These are phyloP conservation scores for Sesamia inferens DNA, from an alignment of 2,888 invertebrate species.

Conservation along the genomic window DNA sequence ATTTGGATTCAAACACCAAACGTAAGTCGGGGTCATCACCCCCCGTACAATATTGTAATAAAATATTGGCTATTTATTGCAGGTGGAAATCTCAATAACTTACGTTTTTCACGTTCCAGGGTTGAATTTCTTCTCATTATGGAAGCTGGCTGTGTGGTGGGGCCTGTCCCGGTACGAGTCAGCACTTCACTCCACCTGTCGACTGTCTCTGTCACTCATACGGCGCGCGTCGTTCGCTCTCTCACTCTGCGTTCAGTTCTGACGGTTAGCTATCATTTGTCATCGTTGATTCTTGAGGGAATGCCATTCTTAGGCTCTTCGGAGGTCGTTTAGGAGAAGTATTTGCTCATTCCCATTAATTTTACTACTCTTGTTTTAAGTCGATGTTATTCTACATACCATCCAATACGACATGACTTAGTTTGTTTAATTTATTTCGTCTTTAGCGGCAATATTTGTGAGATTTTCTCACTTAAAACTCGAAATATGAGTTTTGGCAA, in stretches of 20 bases:
- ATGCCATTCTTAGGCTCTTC: slow-evolving; percentile 65
- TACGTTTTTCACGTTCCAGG: slow-evolving; percentile 70
- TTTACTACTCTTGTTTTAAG: slow-evolving; percentile 66
- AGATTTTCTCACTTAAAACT: slow-evolving; percentile 3
- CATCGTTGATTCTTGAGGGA: slow-evolving; percentile 69
- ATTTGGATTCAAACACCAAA: too few species aligned
- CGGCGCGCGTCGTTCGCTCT: slow-evolving; percentile 78
- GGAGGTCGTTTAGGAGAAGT: slow-evolving; percentile 60
- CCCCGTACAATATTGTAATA: too few species aligned
- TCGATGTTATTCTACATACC: slow-evolving; percentile 72
- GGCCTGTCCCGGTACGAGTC: slow-evolving; percentile 60
- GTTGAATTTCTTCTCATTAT: slow-evolving; percentile 74
- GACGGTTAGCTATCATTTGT: slow-evolving; percentile 66
- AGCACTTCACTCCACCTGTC: slow-evolving; percentile 77
- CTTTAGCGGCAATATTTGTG: slow-evolving; percentile 37
- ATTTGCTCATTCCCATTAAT: slow-evolving; percentile 76
- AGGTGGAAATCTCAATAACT: not conserved
- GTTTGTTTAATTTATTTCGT: slow-evolving; percentile 54
- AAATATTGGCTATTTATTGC: too few species aligned
- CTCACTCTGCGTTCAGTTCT: slow-evolving; percentile 78
- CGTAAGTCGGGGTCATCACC: too few species aligned
- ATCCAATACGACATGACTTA: slow-evolving; percentile 86
- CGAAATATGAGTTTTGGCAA: slow-evolving; percentile 10
- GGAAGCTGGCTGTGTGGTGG: slow-evolving; percentile 75
- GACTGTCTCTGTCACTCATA: slow-evolving; percentile 85